phyloP scores from a whole-genome alignment of 2,113 vertebrate genomes.

The Laterallus jamaicensis region DNA sequence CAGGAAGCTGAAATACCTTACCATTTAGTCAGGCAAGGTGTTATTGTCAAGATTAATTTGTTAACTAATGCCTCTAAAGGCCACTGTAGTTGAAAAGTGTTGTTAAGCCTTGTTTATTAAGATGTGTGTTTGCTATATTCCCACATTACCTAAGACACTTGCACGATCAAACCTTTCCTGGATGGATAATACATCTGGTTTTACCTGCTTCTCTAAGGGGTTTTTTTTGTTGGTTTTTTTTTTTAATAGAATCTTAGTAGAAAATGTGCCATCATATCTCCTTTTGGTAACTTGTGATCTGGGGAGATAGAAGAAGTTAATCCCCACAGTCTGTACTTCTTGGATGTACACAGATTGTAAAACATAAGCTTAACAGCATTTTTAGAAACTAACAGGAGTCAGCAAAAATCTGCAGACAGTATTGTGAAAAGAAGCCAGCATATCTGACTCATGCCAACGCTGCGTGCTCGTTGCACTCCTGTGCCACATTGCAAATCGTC shows the following conservation, averaged over 20 bases:
- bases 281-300: neutral
- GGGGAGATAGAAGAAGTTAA: conserved; percentile 13
- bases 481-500: neutral
- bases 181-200: neutral
- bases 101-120: conserved; percentile 19
- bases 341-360: conserved; percentile 44
- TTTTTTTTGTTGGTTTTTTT: neutral
- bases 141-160: neutral
- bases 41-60: conserved; percentile 46
- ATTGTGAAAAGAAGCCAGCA: conserved; percentile 9
- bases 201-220: neutral
- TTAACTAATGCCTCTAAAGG: neutral
- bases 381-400: conserved; percentile 61
- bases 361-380: conserved; percentile 47
- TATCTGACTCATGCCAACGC: conserved; percentile 14
- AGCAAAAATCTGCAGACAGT: conserved; percentile 47
- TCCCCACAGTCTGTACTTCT: neutral
- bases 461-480: neutral
- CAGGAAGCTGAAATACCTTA: neutral
- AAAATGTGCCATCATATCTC: neutral
- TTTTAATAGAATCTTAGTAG: neutral
- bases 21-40: neutral
- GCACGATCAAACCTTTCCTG: neutral
- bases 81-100: neutral
- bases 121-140: neutral